phyloP scores from a whole-genome alignment of 2,888 invertebrate species.

The Bruchidius siliquastri region DNA sequence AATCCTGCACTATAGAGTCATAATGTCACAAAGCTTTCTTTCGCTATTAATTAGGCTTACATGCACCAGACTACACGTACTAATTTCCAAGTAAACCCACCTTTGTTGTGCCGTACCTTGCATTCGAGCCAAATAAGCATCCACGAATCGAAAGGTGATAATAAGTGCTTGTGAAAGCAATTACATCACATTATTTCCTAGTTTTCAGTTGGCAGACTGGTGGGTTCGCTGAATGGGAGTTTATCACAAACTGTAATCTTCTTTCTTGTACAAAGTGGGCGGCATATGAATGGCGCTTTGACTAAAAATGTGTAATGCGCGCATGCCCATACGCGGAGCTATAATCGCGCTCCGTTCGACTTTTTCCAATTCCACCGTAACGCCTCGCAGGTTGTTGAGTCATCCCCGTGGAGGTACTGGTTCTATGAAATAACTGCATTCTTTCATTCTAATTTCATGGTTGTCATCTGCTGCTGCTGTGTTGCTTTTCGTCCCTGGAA shows the following conservation, averaged over 20 bases:
- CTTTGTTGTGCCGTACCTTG: background rate
- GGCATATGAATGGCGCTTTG: conserved; percentile 3
- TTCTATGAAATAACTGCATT: no score
- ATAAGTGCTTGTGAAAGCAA: background rate
- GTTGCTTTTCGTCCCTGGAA: no score
- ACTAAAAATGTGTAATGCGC: background rate
- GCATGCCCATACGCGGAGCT: background rate
- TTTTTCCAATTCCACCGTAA: background rate
- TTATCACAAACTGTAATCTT: conserved; percentile 14
- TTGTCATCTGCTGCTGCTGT: no score
- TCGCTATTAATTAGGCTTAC: background rate
- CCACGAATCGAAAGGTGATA: background rate
- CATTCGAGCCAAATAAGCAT: background rate
- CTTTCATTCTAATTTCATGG: no score
- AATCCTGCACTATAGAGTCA: no score
- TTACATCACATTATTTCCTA: background rate
- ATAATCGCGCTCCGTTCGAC: background rate
- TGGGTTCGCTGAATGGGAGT: conserved; percentile 12
- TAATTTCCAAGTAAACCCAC: background rate
- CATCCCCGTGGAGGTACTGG: no score
- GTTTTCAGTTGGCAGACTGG: conserved; percentile 8
- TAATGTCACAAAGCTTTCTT: no score
- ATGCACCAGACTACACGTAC: background rate
- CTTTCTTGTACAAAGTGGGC: conserved; percentile 8
- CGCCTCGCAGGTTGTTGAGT: background rate